Evolutionary conservation across 2,797 vertebrate genomes (phyloP).

Genomic region (Halcyon smyrnensis): DNA sequence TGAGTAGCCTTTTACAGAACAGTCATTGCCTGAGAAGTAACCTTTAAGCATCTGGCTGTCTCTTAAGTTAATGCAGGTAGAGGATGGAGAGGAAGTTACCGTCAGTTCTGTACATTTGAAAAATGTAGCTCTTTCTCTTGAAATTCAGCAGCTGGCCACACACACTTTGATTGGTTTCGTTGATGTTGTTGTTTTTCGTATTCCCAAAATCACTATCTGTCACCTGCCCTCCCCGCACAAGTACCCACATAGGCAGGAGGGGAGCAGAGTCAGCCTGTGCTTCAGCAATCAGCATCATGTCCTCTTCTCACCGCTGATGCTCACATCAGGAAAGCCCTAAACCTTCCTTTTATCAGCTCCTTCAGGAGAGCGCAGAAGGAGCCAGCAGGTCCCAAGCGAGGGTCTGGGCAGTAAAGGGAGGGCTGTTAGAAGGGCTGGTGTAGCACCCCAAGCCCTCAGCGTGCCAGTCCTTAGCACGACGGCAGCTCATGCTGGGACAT

Average conservation of each 20-base stretch:
- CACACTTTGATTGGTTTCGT: neutral
- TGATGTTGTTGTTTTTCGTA: conserved; percentile 11
- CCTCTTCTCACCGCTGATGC: neutral
- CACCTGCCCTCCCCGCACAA: neutral
- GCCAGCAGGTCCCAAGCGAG: neutral
- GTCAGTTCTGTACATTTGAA: conserved; percentile 17
- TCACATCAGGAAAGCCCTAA: neutral
- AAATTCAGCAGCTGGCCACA: conserved; percentile 42
- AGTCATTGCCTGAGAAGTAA: conserved; percentile 61
- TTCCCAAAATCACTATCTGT: neutral
- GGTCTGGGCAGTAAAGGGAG: neutral
- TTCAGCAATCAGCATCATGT: rapidly evolving
- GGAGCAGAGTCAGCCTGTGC: neutral
- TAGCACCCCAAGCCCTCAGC: neutral
- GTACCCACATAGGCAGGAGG: rapidly evolving
- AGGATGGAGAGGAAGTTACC: conserved; percentile 53
- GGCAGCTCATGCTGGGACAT: rapidly evolving
- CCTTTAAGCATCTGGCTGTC: conserved; percentile 54
- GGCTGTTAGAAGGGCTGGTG: neutral
- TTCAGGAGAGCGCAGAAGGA: neutral
- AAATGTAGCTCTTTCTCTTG: conserved; percentile 44
- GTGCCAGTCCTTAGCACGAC: neutral
- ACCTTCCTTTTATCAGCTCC: neutral
- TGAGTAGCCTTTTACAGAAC: conserved; percentile 57
- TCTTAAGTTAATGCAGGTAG: conserved; percentile 63